These are phyloP conservation scores for Sycophaga agraensis DNA, from an alignment of 1,140 invertebrate species.

Conservation along the genomic window DNA sequence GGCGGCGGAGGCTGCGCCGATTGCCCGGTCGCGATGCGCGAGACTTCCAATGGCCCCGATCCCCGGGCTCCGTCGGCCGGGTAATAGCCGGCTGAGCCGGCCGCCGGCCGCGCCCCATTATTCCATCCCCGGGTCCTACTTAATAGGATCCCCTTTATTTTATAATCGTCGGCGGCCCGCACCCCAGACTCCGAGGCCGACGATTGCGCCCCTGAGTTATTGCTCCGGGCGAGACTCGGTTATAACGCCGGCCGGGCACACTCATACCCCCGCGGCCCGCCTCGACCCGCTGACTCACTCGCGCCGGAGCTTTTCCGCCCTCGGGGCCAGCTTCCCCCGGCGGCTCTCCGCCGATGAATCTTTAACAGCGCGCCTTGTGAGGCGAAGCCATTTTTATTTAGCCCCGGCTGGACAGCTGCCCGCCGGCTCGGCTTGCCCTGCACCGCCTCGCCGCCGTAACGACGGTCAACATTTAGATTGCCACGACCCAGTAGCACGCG, in stretches of 20 bases:
- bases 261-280: not conserved
- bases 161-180: constrained; percentile 10
- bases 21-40: constrained; percentile 8
- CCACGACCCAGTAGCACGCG: no score
- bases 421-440: no score
- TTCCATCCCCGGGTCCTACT: constrained; percentile 1
- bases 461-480: no score
- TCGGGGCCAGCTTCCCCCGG: no score
- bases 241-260: not conserved
- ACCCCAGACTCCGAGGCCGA: no score
- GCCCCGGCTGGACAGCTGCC: no score
- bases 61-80: no score
- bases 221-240: not conserved
- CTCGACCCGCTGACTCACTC: not conserved
- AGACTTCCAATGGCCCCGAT: not conserved
- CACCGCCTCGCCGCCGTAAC: no score
- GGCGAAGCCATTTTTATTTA: no score
- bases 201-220: constrained; percentile 9
- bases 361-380: no score
- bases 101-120: constrained; percentile 7
- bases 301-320: not conserved
- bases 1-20: not conserved
- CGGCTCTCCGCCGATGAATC: not conserved
- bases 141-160: constrained; percentile 16
- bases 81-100: not conserved